Percentiles rank a stretch among this genome's conserved stretches.
Conservation (phyloP, 1,140 invertebrate species). For the Drosophila mayri region DNA sequence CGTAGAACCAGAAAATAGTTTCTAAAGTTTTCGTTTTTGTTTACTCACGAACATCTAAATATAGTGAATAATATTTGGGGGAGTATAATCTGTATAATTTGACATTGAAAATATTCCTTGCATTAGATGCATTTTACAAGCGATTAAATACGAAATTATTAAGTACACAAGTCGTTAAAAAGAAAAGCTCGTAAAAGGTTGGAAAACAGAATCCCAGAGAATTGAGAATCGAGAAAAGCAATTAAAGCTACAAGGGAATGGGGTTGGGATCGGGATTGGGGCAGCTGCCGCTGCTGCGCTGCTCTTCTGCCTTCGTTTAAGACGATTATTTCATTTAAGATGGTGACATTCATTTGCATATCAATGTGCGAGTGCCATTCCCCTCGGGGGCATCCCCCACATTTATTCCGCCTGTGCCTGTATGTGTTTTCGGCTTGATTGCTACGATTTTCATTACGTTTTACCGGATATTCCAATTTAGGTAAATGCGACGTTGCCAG, state of each 20-base stretch:
- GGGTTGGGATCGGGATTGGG: slow-evolving; percentile 11
- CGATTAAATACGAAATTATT: slow-evolving; percentile 40
- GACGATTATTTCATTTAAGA: slow-evolving; percentile 83
- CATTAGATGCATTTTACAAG: slow-evolving; percentile 23
- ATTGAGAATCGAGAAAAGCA: slow-evolving; percentile 54
- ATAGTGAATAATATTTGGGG: slow-evolving; percentile 43
- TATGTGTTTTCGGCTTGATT: slow-evolving; percentile 73
- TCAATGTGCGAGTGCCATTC: slow-evolving; percentile 55
- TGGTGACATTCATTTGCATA: slow-evolving; percentile 84
- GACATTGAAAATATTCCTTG: slow-evolving; percentile 61
- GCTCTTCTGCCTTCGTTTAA: slow-evolving; percentile 67
- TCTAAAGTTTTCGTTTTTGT: slow-evolving; percentile 40
- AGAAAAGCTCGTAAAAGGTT: slow-evolving; percentile 56
- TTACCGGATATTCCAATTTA: slow-evolving; percentile 85
- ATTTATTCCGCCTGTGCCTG: slow-evolving; percentile 24
- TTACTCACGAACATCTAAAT: slow-evolving; percentile 59
- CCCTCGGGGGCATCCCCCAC: slow-evolving; percentile 19
- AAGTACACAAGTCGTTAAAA: slow-evolving; percentile 69
- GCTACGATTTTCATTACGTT: slow-evolving; percentile 83
- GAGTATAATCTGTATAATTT: slow-evolving; percentile 20
- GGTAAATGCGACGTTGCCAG: slow-evolving; percentile 84
- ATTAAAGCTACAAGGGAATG: slow-evolving; percentile 55
- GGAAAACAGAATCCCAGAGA: neutral
- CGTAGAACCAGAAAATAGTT: slow-evolving; percentile 38
- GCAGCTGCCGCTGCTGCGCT: slow-evolving; percentile 15